Evolutionary conservation across 1,140 invertebrate species (phyloP).

Genomic region (Megalonaias nervosa): DNA sequence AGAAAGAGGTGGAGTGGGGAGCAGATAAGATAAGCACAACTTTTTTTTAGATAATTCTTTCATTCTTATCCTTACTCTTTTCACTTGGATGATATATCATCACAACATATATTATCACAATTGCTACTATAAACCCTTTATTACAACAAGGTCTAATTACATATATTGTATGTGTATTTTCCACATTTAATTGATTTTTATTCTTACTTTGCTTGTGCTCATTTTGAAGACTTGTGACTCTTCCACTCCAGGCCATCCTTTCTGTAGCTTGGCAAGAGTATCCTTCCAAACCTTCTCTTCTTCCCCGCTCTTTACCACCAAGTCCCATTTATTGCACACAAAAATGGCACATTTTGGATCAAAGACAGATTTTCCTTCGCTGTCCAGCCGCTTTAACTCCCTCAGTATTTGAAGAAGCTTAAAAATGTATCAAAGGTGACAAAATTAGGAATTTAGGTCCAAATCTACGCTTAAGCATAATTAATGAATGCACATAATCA

Average conservation of each 20-base stretch:
- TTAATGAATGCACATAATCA: too few relatives aligned
- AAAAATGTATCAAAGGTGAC: background rate
- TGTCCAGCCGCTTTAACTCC: conserved; percentile 10
- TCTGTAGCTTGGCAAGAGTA: conserved; percentile 30
- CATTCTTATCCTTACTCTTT: too few relatives aligned
- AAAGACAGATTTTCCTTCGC: conserved; percentile 27
- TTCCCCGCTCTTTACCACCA: conserved; percentile 26
- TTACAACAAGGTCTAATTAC: too few relatives aligned
- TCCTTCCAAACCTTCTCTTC: conserved; percentile 39
- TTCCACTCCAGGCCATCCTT: conserved; percentile 23
- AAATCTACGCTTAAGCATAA: too few relatives aligned
- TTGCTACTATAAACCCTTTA: too few relatives aligned
- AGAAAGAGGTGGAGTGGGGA: too few relatives aligned
- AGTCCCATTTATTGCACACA: conserved; percentile 51
- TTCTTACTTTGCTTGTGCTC: conserved; percentile 35
- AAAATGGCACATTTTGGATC: conserved; percentile 42
- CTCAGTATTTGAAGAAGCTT: conserved; percentile 37
- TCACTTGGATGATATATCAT: too few relatives aligned
- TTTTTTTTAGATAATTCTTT: too few relatives aligned
- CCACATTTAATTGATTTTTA: background rate
- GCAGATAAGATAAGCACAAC: too few relatives aligned
- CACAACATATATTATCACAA: too few relatives aligned
- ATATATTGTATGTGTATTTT: too few relatives aligned
- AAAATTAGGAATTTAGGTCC: background rate
- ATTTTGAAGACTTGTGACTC: conserved; percentile 40